Base-by-base conservation (phyloP, 2,113 vertebrate genomes). In the Indicator maculatus region DNA sequence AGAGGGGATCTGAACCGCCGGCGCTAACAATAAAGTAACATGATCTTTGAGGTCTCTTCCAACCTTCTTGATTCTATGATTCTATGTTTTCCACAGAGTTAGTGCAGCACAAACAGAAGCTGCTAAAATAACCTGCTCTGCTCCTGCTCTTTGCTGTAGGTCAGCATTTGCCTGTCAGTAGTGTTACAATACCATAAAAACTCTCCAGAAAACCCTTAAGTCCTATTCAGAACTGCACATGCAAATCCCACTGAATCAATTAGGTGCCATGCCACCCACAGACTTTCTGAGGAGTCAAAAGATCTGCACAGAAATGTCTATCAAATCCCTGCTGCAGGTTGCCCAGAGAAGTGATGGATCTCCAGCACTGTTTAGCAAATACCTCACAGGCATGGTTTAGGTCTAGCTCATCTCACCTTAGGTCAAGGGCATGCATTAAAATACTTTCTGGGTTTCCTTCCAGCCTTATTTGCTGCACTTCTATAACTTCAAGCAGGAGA, bases 221-320 rank as follows among this genome's bases (percentile, higher is more conserved):
- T 38, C 52, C 38, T 45, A 16, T 11, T 63, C 23, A 70, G 31
- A 65, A n/a, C 6, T 0, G 0, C 5, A 33, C 1, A 4, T 6
- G 13, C 6, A 38, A 78, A 67, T n/a, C 27, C n/a, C 50, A 16
- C 10, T 47, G 30, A 28, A 21, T 8, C 15, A 6, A 11, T 15
- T 5, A 16, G 21, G 8, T 2, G 0, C 12, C 28, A 16, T 21
- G 6, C 5, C 27, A 38, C 12, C 3, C 23, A 7, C 5, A 60
- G 6, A 16, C 23, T 18, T 39, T 73, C 5, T 8, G 15, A 64
- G 44, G 21, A 75, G 4, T 70, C 21, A 26, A 60, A 41, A 5
- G 1, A 1, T 23, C 21, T 58, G 60, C 23, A 7, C 19, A 38
- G 63, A 56, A 52, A 77, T 60, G 12, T 11, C 19, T 21, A 5